phyloP scores from a whole-genome alignment of 2,888 invertebrate genomes.

The Tenthredo scrophulariae region DNA sequence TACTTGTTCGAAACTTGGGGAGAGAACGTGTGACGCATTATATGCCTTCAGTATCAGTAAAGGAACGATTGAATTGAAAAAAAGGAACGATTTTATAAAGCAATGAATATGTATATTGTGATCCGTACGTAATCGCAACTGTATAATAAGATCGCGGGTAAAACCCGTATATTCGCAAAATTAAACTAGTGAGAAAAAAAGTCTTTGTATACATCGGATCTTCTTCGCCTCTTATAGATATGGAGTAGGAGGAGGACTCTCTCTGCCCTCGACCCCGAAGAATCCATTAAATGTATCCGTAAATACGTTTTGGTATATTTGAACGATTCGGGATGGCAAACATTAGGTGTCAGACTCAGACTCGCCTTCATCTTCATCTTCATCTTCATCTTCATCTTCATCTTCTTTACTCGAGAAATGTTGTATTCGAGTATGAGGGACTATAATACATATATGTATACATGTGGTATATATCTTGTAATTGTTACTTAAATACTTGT shows the following conservation, averaged over 20 bases:
- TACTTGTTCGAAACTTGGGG: too few species aligned
- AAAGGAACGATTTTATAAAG: too few species aligned
- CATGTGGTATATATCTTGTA: background rate
- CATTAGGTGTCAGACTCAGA: constrained; percentile 33
- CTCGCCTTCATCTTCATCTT: background rate
- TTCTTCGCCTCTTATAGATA: background rate
- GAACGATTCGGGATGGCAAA: constrained; percentile 17
- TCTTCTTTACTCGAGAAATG: background rate
- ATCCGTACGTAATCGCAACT: too few species aligned
- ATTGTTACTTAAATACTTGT: background rate
- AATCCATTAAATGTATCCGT: constrained; percentile 17
- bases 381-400: background rate
- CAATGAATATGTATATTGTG: too few species aligned
- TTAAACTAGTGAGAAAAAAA: too few species aligned
- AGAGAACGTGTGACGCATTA: too few species aligned
- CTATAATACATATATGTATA: background rate
- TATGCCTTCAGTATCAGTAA: too few species aligned
- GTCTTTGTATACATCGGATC: background rate
- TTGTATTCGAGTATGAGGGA: background rate
- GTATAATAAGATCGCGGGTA: too few species aligned
- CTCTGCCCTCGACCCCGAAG: background rate
- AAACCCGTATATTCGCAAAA: too few species aligned
- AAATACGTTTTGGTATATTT: constrained; percentile 14
- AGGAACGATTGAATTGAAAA: too few species aligned
- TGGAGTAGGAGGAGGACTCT: background rate